Percentiles rank a stretch among this genome's conserved stretches.
phyloP scores from a whole-genome alignment of 1,140 invertebrate genomes.

The Zaprionus lachaisei region DNA sequence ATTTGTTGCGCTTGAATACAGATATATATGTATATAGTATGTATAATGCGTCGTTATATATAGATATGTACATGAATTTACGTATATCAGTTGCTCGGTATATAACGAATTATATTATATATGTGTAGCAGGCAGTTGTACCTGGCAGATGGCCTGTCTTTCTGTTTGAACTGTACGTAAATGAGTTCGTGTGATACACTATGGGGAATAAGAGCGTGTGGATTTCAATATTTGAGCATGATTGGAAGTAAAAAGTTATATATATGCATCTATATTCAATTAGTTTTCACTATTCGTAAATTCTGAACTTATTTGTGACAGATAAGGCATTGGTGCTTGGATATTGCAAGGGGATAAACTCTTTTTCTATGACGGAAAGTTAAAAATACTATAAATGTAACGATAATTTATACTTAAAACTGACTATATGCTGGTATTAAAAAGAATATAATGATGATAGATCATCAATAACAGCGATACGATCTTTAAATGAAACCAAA shows the following conservation, averaged over 20 bases:
- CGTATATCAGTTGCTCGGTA: not conserved
- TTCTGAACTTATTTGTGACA: not conserved
- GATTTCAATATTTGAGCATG: too few species aligned
- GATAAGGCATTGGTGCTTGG: not conserved
- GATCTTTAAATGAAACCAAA: too few species aligned
- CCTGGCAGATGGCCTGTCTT: not conserved
- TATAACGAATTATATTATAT: constrained; percentile 1
- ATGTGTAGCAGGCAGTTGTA: not conserved
- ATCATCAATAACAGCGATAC: too few species aligned
- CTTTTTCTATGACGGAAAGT: too few species aligned
- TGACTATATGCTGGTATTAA: too few species aligned
- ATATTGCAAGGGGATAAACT: not conserved
- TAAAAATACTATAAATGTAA: too few species aligned
- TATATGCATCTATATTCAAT: not conserved
- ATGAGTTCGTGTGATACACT: not conserved
- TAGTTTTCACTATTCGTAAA: not conserved
- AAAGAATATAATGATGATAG: too few species aligned
- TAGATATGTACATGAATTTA: not conserved
- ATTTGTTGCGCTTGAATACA: constrained; percentile 49
- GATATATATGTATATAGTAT: constrained; percentile 3
- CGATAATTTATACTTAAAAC: too few species aligned
- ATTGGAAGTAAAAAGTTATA: not conserved
- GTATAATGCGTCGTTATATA: not conserved
- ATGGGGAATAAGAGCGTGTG: not conserved
- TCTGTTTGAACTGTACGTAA: constrained; percentile 3